A percentile compares a stretch with the other conserved stretches of the same genome.
phyloP scores from a whole-genome alignment of 1,140 invertebrate genomes.

The Wiebesia pumilae region DNA sequence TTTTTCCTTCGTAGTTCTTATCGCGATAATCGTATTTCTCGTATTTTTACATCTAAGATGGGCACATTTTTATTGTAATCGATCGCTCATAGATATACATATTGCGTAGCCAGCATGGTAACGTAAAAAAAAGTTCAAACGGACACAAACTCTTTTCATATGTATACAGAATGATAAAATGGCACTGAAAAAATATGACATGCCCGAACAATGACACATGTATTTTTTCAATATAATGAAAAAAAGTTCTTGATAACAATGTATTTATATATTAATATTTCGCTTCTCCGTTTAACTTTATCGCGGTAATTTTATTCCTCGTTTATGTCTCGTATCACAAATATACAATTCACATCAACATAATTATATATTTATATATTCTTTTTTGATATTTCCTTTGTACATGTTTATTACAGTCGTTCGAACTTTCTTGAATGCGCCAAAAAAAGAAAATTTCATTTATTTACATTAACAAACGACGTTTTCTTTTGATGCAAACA shows the following conservation, averaged over 20 bases:
- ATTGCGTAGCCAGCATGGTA: not conserved
- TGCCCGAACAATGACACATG: slow-evolving; percentile 54
- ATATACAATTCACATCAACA: slow-evolving; percentile 64
- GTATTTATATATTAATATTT: slow-evolving; percentile 55
- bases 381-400: slow-evolving; percentile 55
- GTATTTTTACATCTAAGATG: slow-evolving; percentile 37
- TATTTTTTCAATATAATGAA: slow-evolving; percentile 38
- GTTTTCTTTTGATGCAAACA: not conserved
- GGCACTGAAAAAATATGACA: slow-evolving; percentile 60
- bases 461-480: not conserved
- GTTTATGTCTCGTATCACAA: slow-evolving; percentile 63
- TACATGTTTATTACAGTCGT: slow-evolving; percentile 53
- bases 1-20: slow-evolving; percentile 11
- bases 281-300: slow-evolving; percentile 30
- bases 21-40: slow-evolving; percentile 31
- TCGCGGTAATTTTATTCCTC: slow-evolving; percentile 42
- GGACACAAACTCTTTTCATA: slow-evolving; percentile 1
- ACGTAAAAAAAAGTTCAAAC: slow-evolving; percentile 21
- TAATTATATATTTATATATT: slow-evolving; percentile 59
- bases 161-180: slow-evolving; percentile 57
- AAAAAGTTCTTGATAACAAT: slow-evolving; percentile 61
- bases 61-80: slow-evolving; percentile 40
- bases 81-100: not conserved
- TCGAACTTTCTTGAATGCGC: not conserved
- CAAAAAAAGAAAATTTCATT: slow-evolving; percentile 2